Evolutionary conservation across 2,888 invertebrate species (phyloP).

Genomic region (Andrena bucephala): DNA sequence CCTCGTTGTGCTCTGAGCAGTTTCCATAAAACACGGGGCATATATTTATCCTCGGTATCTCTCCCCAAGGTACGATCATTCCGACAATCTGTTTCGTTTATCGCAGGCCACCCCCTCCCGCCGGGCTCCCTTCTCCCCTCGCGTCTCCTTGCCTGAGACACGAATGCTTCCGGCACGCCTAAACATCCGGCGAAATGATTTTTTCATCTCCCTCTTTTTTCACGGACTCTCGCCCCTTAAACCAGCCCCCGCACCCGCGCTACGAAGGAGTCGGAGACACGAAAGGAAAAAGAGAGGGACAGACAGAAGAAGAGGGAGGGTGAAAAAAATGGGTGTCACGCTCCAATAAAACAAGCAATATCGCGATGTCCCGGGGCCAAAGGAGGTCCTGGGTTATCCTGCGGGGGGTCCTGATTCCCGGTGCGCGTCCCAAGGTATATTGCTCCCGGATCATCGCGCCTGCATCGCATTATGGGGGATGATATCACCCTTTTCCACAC

Average conservation of each 20-base stretch:
- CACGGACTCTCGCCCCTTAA: conserved; percentile 44
- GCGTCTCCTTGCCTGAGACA: conserved; percentile 15
- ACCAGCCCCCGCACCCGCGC: conserved; percentile 10
- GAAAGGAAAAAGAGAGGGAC: not conserved
- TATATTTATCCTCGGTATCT: conserved; percentile 61
- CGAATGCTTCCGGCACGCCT: conserved; percentile 56
- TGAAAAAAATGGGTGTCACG: conserved; percentile 82
- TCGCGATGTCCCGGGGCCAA: conserved; percentile 81
- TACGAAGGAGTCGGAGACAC: not conserved
- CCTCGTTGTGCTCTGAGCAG: conserved; percentile 39
- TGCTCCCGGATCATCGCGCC: conserved; percentile 83
- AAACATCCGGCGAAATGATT: conserved; percentile 71
- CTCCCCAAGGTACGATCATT: conserved; percentile 59
- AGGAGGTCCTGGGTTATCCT: conserved; percentile 75
- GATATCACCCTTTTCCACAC: conserved; percentile 81
- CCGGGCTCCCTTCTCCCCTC: conserved; percentile 39
- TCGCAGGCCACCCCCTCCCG: conserved; percentile 38
- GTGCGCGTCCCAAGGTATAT: conserved; percentile 76
- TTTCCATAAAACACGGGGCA: conserved; percentile 67
- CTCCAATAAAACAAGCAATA: conserved; percentile 84
- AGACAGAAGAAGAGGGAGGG: conserved; percentile 26
- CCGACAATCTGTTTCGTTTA: conserved; percentile 71
- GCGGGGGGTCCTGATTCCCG: conserved; percentile 69
- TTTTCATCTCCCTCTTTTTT: conserved; percentile 29
- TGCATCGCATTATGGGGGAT: conserved; percentile 82